These are phyloP conservation scores for Parazoanthus swiftii DNA, from an alignment of 92 coral and sea anemone genomes.

Conservation along the genomic window DNA sequence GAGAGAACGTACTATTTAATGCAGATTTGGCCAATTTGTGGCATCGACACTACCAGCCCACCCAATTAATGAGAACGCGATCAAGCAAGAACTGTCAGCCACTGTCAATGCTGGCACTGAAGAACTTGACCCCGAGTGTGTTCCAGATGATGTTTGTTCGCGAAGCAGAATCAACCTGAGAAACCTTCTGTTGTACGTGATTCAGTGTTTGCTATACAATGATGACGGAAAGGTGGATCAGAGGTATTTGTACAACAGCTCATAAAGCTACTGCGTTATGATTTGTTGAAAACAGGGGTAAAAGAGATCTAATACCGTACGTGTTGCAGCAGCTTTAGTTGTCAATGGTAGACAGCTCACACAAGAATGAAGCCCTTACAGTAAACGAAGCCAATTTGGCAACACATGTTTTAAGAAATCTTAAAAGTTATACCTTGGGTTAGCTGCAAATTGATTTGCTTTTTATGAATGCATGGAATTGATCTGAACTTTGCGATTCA, in stretches of 20 bases:
- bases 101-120: neutral
- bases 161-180: slow-evolving; percentile 79
- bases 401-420: neutral
- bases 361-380: no score
- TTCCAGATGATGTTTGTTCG: slow-evolving; percentile 43
- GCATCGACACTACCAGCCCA: slow-evolving; percentile 70
- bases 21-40: slow-evolving; percentile 93
- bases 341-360: neutral
- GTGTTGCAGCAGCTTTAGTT: no score
- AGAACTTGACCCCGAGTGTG: neutral
- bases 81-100: slow-evolving; percentile 42
- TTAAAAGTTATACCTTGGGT: no score
- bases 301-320: no score
- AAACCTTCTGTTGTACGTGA: slow-evolving; percentile 73
- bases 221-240: slow-evolving; percentile 82
- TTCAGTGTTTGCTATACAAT: slow-evolving; percentile 74
- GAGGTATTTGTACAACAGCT: slow-evolving; percentile 48
- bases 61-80: slow-evolving; percentile 63
- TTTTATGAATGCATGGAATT: no score
- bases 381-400: neutral
- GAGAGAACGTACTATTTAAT: neutral
- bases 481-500: no score
- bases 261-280: neutral
- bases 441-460: no score
- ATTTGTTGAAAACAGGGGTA: neutral